Conservation (phyloP, 2,113 vertebrate genomes). For the Microtus oregoni region DNA sequence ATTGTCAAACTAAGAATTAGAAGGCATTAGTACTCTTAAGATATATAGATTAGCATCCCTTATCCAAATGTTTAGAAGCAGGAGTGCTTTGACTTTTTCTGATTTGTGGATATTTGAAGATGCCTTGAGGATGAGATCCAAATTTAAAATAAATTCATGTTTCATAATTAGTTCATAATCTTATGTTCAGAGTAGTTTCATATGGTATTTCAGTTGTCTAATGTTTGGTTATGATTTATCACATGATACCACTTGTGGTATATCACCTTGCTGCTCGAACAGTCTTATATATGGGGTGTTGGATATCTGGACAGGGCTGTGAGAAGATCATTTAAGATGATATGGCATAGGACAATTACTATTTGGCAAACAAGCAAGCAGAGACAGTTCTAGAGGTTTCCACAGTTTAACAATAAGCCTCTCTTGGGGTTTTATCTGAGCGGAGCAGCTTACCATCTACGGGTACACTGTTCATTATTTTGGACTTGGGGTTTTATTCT, state of each 20-base stretch:
- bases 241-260: neutral
- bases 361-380: constrained; percentile 25
- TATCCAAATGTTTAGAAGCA: neutral
- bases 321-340: neutral
- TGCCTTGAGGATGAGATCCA: neutral
- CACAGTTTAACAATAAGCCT: neutral
- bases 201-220: neutral
- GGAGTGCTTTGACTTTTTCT: neutral
- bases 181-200: neutral
- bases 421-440: neutral
- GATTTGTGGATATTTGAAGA: neutral
- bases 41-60: neutral
- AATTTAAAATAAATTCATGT: neutral
- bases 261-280: neutral
- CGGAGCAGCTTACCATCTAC: too few species aligned
- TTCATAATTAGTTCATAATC: neutral
- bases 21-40: neutral
- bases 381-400: constrained; percentile 29
- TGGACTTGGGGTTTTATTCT: neutral
- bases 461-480: too few species aligned
- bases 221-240: neutral
- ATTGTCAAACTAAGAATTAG: constrained; percentile 30
- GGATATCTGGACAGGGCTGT: neutral
- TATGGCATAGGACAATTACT: neutral
- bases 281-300: neutral